phyloP scores from a whole-genome alignment of 1,140 invertebrate species.

The Drosophila obscura region DNA sequence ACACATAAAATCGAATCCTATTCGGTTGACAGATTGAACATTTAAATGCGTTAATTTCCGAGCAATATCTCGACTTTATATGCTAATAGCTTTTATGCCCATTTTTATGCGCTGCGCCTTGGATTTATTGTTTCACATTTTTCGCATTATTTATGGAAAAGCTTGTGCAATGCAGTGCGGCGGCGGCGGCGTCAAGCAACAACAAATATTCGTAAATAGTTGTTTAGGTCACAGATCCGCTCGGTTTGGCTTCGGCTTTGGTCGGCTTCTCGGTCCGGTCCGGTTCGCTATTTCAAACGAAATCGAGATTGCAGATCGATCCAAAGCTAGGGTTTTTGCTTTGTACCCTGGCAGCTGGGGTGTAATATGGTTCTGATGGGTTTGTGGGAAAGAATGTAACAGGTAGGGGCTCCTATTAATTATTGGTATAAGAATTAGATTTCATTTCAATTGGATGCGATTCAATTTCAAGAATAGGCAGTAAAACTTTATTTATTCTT shows the following conservation, averaged over 20 bases:
- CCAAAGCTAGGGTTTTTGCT: conserved; percentile 9
- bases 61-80: conserved; percentile 31
- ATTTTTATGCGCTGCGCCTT: conserved; percentile 8
- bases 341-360: too few species aligned
- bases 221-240: conserved; percentile 5
- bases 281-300: conserved; percentile 19
- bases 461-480: too few species aligned
- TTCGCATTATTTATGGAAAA: conserved; percentile 37
- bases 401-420: too few species aligned
- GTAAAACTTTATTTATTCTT: too few species aligned
- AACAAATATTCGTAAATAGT: conserved; percentile 11
- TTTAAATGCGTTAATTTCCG: conserved; percentile 29
- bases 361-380: too few species aligned
- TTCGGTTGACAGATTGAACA: conserved; percentile 25
- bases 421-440: too few species aligned
- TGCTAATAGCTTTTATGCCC: conserved; percentile 13
- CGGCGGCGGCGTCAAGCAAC: background rate
- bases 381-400: too few species aligned
- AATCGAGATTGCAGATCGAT: conserved; percentile 41
- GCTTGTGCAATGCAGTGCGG: conserved; percentile 31
- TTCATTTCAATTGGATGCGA: too few species aligned
- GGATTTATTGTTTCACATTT: conserved; percentile 44
- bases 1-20: conserved; percentile 1
- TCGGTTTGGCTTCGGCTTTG: too few species aligned
- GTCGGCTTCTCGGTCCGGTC: too few species aligned